Evolutionary conservation across 2,888 invertebrate genomes (phyloP).

Genomic region (Nymphalis c-album): DNA sequence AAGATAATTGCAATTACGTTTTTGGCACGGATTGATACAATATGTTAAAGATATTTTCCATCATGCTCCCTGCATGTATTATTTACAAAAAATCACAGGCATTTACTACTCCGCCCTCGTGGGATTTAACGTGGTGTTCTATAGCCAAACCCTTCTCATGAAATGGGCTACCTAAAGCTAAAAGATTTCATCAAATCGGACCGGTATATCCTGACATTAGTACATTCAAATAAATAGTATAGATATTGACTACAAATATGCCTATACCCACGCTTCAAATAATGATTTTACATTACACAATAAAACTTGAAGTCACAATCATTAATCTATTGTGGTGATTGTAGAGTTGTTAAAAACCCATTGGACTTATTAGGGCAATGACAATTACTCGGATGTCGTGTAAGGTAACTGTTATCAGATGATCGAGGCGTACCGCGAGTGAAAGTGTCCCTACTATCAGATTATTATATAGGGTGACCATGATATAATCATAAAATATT

Average conservation of each 20-base stretch:
- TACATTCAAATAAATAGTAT: too few species aligned
- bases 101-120: too few species aligned
- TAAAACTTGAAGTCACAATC: neutral
- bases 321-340: constrained; percentile 17
- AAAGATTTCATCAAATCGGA: too few species aligned
- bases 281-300: neutral
- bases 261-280: neutral
- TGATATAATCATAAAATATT: too few species aligned
- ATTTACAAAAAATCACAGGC: too few species aligned
- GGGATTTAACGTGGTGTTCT: too few species aligned
- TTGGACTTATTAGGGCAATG: constrained; percentile 33
- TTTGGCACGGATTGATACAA: neutral
- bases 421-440: constrained; percentile 56
- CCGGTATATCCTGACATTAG: too few species aligned
- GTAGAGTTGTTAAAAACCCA: constrained; percentile 30
- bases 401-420: constrained; percentile 53
- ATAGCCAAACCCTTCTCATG: too few species aligned
- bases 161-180: too few species aligned
- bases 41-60: neutral
- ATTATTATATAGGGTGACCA: constrained; percentile 47
- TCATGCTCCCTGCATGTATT: too few species aligned
- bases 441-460: constrained; percentile 69
- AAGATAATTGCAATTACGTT: constrained; percentile 5
- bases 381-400: constrained; percentile 35
- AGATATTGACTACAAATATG: too few species aligned